Conservation (phyloP, 2,888 invertebrate genomes). For the Ceramica pisi region DNA sequence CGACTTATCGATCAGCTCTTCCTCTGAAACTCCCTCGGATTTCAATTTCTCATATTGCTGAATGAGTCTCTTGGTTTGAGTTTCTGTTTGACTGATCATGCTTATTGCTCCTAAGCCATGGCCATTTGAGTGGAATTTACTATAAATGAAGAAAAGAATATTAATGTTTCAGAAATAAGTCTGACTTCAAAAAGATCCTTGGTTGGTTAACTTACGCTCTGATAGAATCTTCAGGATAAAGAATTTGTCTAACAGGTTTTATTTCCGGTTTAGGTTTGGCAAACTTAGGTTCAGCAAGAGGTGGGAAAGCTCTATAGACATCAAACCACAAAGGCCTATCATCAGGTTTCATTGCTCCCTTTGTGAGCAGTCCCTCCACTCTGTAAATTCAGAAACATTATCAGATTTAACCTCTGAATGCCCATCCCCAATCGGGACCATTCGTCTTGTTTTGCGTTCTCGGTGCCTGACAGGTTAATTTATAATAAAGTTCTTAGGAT, state of each 20-base stretch:
- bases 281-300: conserved; percentile 95
- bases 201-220: conserved; percentile 93
- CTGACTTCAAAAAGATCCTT: not conserved
- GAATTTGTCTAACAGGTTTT: conserved; percentile 92
- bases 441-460: too few relatives aligned
- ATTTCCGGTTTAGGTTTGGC: conserved; percentile 92
- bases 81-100: conserved; percentile 88
- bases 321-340: conserved; percentile 98
- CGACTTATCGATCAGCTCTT: conserved; percentile 87
- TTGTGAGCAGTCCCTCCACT: conserved; percentile 94
- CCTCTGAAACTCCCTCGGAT: conserved; percentile 88
- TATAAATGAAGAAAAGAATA: conserved; percentile 75
- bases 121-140: conserved; percentile 92
- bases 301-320: conserved; percentile 97
- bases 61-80: conserved; percentile 91
- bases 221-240: conserved; percentile 95
- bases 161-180: not conserved
- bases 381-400: conserved; percentile 84
- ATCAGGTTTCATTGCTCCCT: conserved; percentile 94
- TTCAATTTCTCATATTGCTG: conserved; percentile 91
- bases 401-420: too few relatives aligned
- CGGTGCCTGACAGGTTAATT: too few relatives aligned
- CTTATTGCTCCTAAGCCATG: conserved; percentile 90
- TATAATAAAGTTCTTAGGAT: too few relatives aligned
- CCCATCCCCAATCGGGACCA: too few relatives aligned